Evolutionary conservation across 2,113 vertebrate species (phyloP), one percentile per base, ranked within the genome.

Genomic region (Theristicus caerulescens): DNA sequence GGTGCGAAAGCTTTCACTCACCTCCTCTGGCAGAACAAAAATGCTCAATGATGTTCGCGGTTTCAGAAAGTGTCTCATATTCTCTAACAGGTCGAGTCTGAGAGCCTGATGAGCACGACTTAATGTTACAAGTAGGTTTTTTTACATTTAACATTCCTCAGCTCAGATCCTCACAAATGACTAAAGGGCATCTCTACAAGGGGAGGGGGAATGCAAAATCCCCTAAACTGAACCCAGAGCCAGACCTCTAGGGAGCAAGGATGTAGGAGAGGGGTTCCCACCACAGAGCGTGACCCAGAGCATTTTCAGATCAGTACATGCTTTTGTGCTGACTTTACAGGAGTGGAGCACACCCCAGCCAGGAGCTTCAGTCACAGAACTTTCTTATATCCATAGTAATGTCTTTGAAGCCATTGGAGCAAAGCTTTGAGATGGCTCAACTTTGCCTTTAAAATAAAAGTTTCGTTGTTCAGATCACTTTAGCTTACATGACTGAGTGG

Each of bases 221-320:
- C 47, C 36, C 66, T 34, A 5, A 51, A 59, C 1, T 8, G 44
- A 32, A 14, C 31, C 11, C 21, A 22, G 24, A 84, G 16, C 11
- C 52, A n/a, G 20, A 7, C 0, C 18, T 72, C 15, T 11, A 24
- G 66, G 34, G n/a, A 71, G 17, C 26, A 44, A 64, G 44, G 67
- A 9, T 3, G 3, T 3, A 16, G 42, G 34, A 80, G 44, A 54
- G 44, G 25, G 5, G 13, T 44, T 80, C 38, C 49, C 49, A 76
- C 1, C 2, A 0, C 52, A 17, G 8, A 42, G 16, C 7, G 0
- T 2, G 36, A 29, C 36, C 67, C 59, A 29, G 61, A 40, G 78
- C 78, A 7, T 62, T 38, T 10, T 32, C 59, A 54, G n/a, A 44
- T 40, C 54, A n/a, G 24, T 16, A 8, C 5, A 0, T 31, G 47